phyloP scores from a whole-genome alignment of 2,888 invertebrate species.

The Brachylomia viminalis region DNA sequence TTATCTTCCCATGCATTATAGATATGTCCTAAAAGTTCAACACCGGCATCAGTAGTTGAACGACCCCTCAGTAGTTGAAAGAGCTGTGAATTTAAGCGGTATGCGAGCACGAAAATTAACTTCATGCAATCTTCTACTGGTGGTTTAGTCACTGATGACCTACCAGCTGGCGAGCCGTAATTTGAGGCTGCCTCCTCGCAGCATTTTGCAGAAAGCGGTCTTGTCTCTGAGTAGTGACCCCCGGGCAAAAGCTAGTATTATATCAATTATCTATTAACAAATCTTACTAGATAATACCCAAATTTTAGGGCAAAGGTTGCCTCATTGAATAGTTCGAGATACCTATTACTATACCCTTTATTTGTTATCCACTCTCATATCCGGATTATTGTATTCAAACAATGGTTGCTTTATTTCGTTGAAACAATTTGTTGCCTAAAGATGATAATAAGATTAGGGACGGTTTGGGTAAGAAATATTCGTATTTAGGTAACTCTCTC shows the following conservation, averaged over 20 bases:
- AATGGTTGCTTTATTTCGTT: conserved; percentile 56
- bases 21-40: too few species aligned
- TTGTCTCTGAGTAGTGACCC: too few species aligned
- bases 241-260: not conserved
- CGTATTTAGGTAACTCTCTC: conserved; percentile 51
- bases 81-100: too few species aligned
- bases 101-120: too few species aligned
- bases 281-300: conserved; percentile 20
- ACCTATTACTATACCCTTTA: conserved; percentile 52
- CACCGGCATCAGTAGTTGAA: too few species aligned
- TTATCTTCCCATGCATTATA: too few species aligned
- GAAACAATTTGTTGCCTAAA: conserved; percentile 58
- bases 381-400: conserved; percentile 63
- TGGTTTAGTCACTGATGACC: too few species aligned
- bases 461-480: conserved; percentile 60
- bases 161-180: too few species aligned
- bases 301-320: conserved; percentile 43
- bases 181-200: too few species aligned
- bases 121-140: too few species aligned
- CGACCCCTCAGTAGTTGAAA: too few species aligned
- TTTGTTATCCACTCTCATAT: conserved; percentile 62
- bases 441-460: conserved; percentile 63
- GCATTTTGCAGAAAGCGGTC: too few species aligned
- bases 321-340: conserved; percentile 55
- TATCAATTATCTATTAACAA: not conserved